These are phyloP conservation scores for Rhagoletis pomonella DNA, from an alignment of 1,140 invertebrate genomes.

Conservation along the genomic window DNA sequence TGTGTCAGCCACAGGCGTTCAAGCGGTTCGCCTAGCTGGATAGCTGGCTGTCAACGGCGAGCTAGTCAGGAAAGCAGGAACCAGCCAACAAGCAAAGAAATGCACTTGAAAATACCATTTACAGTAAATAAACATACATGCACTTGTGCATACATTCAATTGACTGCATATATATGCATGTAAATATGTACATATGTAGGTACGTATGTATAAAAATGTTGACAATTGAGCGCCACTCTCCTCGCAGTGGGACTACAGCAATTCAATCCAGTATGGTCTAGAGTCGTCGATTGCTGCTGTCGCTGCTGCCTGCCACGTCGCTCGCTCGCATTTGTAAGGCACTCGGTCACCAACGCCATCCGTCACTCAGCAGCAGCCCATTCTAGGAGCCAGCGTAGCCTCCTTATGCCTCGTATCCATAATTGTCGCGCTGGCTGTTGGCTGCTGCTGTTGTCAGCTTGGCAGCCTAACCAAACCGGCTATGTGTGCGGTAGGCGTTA, in stretches of 20 bases:
- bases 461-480: not conserved
- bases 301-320: not conserved
- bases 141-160: constrained; percentile 9
- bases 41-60: not conserved
- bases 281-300: not conserved
- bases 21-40: constrained; percentile 26
- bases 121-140: not conserved
- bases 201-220: not conserved
- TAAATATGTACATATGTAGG: not conserved
- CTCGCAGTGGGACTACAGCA: not conserved
- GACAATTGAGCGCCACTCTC: not conserved
- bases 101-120: constrained; percentile 16
- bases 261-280: constrained; percentile 36
- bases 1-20: constrained; percentile 48
- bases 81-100: not conserved
- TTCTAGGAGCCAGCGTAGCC: not conserved
- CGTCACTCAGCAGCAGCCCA: not conserved
- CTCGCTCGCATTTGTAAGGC: constrained; percentile 23
- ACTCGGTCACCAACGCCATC: constrained; percentile 23
- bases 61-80: constrained; percentile 24
- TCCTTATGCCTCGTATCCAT: not conserved
- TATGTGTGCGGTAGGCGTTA: not conserved
- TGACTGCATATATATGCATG: not conserved
- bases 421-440: not conserved
- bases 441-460: not conserved